phyloP scores from a whole-genome alignment of 2,888 invertebrate genomes.

The Chrysolina oricalcia region DNA sequence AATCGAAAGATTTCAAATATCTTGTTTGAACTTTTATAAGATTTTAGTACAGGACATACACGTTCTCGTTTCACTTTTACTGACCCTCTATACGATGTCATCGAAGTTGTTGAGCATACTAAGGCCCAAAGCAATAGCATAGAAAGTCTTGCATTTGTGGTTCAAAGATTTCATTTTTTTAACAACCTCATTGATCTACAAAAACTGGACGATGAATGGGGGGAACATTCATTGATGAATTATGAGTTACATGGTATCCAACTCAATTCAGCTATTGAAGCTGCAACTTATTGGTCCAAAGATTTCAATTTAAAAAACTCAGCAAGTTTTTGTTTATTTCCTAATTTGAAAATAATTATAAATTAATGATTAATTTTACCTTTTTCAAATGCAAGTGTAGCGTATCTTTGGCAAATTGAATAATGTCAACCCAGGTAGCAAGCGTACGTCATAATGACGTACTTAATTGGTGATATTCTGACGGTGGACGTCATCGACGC shows the following conservation, averaged over 20 bases:
- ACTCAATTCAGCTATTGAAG: not conserved
- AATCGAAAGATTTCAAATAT: conserved; percentile 24
- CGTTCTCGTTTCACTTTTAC: conserved; percentile 15
- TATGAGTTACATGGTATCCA: not conserved
- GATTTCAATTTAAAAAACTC: not conserved
- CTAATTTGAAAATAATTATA: not conserved
- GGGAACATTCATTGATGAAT: not conserved
- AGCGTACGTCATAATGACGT: too few relatives aligned
- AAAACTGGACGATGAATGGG: not conserved
- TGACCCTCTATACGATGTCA: not conserved
- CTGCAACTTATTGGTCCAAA: not conserved
- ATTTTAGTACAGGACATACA: not conserved
- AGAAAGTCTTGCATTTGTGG: not conserved
- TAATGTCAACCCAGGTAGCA: too few relatives aligned
- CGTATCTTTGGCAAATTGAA: not conserved
- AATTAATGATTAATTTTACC: not conserved
- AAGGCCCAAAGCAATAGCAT: not conserved
- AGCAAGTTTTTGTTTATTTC: not conserved
- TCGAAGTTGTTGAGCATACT: not conserved
- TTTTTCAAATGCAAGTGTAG: not conserved
- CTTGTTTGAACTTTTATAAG: conserved; percentile 16
- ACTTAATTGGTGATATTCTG: too few relatives aligned
- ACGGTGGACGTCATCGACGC: too few relatives aligned
- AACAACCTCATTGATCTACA: not conserved
- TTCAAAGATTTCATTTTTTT: not conserved